Evolutionary conservation across 2,797 vertebrate species (phyloP).

Genomic region (Podarcis lilfordi): DNA sequence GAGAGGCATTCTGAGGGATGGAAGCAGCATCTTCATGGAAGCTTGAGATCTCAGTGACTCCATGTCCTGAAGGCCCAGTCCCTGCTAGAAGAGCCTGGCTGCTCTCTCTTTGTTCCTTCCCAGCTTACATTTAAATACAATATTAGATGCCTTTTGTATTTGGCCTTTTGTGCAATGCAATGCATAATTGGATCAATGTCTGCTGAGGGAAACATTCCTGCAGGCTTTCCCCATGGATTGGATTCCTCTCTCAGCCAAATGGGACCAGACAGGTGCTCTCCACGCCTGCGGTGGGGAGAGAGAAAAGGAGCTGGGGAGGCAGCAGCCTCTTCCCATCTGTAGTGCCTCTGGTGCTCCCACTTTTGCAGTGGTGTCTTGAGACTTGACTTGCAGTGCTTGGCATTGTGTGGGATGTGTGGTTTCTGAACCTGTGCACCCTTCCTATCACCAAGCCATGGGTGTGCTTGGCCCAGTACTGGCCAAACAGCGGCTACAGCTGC

Average conservation of each 20-base stretch:
- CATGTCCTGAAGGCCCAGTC: too few relatives aligned
- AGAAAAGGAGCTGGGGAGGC: not conserved
- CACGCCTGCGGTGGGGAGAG: fast-evolving
- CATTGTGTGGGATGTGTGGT: not conserved
- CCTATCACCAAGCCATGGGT: too few relatives aligned
- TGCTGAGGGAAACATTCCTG: not conserved
- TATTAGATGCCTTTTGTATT: not conserved
- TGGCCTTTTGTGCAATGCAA: not conserved
- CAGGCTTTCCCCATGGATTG: fast-evolving
- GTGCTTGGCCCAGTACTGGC: not conserved
- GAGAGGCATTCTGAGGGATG: not conserved
- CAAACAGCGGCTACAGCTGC: not conserved
- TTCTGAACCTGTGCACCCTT: too few relatives aligned
- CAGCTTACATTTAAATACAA: not conserved
- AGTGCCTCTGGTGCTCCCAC: not conserved
- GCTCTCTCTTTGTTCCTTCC: not conserved
- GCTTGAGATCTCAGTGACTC: not conserved
- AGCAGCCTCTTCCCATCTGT: not conserved
- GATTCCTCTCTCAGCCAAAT: not conserved
- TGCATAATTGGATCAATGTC: not conserved
- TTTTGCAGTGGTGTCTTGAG: not conserved
- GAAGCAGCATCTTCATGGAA: not conserved
- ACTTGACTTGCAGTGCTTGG: not conserved
- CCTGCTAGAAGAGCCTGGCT: not conserved
- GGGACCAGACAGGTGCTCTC: not conserved